Evolutionary conservation across 2,888 invertebrate species (phyloP).

Genomic region (Amphipyra berbera): DNA sequence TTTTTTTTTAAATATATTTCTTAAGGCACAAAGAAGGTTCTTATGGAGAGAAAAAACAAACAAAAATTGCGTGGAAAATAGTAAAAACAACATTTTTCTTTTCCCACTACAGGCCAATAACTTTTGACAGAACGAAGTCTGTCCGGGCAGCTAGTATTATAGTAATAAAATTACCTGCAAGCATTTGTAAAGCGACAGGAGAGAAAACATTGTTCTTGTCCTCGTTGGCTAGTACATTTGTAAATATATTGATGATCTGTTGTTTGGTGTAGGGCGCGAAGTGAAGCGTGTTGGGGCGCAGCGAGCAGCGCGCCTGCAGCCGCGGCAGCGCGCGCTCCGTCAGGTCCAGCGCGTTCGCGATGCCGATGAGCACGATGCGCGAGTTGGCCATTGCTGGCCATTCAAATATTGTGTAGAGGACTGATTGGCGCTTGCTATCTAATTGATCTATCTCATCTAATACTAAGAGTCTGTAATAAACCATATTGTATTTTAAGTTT

Average conservation of each 20-base stretch:
- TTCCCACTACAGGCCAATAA: no score
- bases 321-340: slow-evolving; percentile 97
- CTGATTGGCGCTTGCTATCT: slow-evolving; percentile 94
- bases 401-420: slow-evolving; percentile 97
- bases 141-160: no score
- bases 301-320: slow-evolving; percentile 93
- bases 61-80: no score
- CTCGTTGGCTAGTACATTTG: slow-evolving; percentile 93
- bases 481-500: not conserved
- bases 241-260: slow-evolving; percentile 96
- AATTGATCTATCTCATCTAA: slow-evolving; percentile 99
- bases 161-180: slow-evolving; percentile 91
- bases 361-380: slow-evolving; percentile 95
- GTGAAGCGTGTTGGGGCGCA: slow-evolving; percentile 94
- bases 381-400: slow-evolving; percentile 94
- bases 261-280: slow-evolving; percentile 97
- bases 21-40: no score
- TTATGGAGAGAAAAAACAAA: no score
- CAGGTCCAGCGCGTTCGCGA: slow-evolving; percentile 98
- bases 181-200: slow-evolving; percentile 95
- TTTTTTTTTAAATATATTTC: no score
- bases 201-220: slow-evolving; percentile 93
- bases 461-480: slow-evolving; percentile 92
- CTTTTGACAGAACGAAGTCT: no score
- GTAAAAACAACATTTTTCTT: no score